phyloP scores from a whole-genome alignment of 1,140 invertebrate genomes.

The Zophobas morio region DNA sequence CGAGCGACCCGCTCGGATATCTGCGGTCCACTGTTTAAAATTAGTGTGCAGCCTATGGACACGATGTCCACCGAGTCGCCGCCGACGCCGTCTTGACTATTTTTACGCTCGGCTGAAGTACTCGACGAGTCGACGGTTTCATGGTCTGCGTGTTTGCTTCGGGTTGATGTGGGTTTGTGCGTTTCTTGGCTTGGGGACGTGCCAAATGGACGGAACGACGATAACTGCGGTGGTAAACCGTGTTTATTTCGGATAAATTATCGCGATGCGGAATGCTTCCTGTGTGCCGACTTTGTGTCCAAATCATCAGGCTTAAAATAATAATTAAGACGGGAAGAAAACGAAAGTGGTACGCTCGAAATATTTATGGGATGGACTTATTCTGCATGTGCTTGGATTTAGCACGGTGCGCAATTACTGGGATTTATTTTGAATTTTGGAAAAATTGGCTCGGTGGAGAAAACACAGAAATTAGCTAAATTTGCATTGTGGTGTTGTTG shows the following conservation, averaged over 20 bases:
- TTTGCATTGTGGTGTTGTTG: too few species aligned
- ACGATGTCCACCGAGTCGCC: conserved; percentile 21
- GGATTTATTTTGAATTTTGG: background rate
- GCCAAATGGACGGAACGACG: conserved; percentile 8
- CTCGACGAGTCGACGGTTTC: background rate
- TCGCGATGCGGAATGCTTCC: conserved; percentile 1
- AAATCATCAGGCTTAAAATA: background rate
- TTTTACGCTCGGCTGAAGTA: conserved; percentile 43
- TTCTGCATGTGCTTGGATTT: background rate
- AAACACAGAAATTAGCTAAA: background rate
- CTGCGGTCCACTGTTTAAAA: conserved; percentile 53
- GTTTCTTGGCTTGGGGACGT: conserved; percentile 30
- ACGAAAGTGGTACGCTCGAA: background rate
- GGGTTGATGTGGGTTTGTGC: conserved; percentile 30
- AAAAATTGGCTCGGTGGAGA: background rate
- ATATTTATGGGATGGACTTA: background rate
- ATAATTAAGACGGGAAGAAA: background rate
- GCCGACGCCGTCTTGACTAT: conserved; percentile 40
- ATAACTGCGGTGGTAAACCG: background rate
- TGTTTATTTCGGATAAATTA: conserved; percentile 20
- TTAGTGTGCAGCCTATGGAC: conserved; percentile 50
- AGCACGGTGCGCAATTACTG: background rate
- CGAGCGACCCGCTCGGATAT: conserved; percentile 25
- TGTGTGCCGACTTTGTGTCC: background rate
- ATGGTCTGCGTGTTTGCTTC: conserved; percentile 41